Evolutionary conservation across 2,113 vertebrate genomes (phyloP), one percentile per base, ranked within the genome.

Genomic region (Mola mola): DNA sequence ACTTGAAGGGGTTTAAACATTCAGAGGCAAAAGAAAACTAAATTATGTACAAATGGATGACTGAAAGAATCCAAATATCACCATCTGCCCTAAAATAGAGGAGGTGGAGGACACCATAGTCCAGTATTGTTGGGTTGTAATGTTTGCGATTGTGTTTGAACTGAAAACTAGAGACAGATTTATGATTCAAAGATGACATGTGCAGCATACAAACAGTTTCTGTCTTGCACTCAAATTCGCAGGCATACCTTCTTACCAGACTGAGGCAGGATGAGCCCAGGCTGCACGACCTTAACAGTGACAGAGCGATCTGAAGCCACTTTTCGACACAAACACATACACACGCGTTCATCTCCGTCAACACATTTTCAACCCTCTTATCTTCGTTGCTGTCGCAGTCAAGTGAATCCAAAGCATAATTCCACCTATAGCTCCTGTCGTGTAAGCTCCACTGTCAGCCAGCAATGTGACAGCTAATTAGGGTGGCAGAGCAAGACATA

Each of bases 291-390:
- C 59, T 57, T 67, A 56, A 77, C 74, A 1, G 3, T 79, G 70
- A 78, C 66, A 48, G 62, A 81, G 57, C 59, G 77, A 88, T 83
- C 85, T 79, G 68, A 74, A 66, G 56, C 52, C 60, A 56, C 44
- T 70, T 24, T 52, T 25, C 40, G n/a, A 64, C 52, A 57, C 53
- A 70, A 38, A 42, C 24, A 44, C 33, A 29, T 40, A 52, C 31
- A 8, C 47, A 33, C n/a, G 47, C 29, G 21, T 3, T 19, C 6
- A 37, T 1, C 44, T 34, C 56, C 21, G 17, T 15, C 13, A 41
- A 44, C 44, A 48, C 37, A 26, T 44, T 38, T 17, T 41, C 52
- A 16, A 10, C n/a, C 62, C 13, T 47, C 53, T 60, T 78, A 72
- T 81, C 51, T 48, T 13, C 20, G 72, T 56, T 20, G n/a, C 49